Evolutionary conservation across 2,113 vertebrate genomes (phyloP), one percentile per base, ranked within the genome.

Genomic region (Colinus virginianus): DNA sequence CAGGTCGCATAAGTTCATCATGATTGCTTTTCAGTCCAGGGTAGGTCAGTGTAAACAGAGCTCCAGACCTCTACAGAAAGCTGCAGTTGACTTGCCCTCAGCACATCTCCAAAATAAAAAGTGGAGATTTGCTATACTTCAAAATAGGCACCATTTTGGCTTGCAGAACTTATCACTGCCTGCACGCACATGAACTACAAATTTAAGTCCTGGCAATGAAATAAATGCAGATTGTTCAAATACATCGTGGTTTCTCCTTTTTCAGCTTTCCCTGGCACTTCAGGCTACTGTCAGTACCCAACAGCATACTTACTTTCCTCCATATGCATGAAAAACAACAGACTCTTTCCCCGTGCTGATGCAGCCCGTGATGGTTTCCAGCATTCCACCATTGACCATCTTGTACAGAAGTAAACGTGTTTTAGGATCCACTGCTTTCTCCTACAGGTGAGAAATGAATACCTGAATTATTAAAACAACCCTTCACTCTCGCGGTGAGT

Each of bases 321-420:
- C 99, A 90, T 98, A 96, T 4, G 99, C 99, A 92, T 99, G 99
- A 95, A 99, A 99, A 63, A 99, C 99, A 81, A 99, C 99, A 3
- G 99, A 99, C 95, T 99, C 99, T 70, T 99, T 99, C 68, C 99
- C 99, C 34, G 99, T 99, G 97, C 99, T 99, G 97, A 99, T 98
- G 97, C 99, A 99, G 95, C 99, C 99, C 94, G 99, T 99, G 87
- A 99, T 98, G 51, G 98, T 99, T 84, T 99, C 99, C 97, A 99
- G 88, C 81, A 98, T 95, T 56, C 99, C 99, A 87, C 98, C 95
- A 88, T 98, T 99, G 95, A 99, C 98, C 99, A 99, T 99, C 94
- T 99, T 99, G 78, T 98, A 99, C 98, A 99, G 98, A 45, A 99
- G 98, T 91, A 99, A 98, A 70, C 99, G 99, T 8, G 99, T 99